phyloP scores from a whole-genome alignment of 2,797 vertebrate species.

The Cephalopachus bancanus region DNA sequence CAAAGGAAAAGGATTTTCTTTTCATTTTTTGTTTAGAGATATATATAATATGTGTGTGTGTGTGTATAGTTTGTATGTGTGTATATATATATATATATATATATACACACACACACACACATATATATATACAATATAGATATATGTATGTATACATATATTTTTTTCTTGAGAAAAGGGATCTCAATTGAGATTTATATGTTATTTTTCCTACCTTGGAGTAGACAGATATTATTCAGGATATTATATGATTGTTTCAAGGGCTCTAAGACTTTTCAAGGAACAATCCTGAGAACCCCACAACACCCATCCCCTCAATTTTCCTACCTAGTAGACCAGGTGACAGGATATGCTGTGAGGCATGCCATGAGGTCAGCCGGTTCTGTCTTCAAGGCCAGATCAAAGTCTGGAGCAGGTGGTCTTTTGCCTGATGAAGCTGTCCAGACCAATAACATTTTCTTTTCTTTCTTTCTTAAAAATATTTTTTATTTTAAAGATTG shows the following conservation, averaged over 20 bases:
- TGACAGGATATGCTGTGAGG: accelerated
- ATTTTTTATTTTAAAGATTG: too few relatives aligned
- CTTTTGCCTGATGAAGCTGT: accelerated
- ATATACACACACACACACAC: too few relatives aligned
- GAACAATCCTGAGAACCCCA: not conserved
- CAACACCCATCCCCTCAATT: accelerated
- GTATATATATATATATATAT: not conserved
- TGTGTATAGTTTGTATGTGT: not conserved
- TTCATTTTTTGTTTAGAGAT: not conserved
- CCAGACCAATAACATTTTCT: too few relatives aligned
- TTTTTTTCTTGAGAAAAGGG: not conserved
- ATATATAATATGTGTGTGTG: not conserved
- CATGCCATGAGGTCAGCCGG: accelerated
- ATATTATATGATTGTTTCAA: not conserved
- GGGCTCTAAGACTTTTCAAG: not conserved
- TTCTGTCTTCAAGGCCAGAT: too few relatives aligned
- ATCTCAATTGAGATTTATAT: not conserved
- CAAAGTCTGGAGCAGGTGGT: accelerated
- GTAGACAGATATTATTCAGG: not conserved
- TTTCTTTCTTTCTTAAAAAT: too few relatives aligned
- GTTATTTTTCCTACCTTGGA: not conserved
- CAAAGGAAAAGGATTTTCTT: not conserved
- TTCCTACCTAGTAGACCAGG: not conserved
- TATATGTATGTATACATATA: not conserved
- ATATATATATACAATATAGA: too few relatives aligned